phyloP scores from a whole-genome alignment of 2,113 vertebrate genomes.

The Himantopus leucocephalus region DNA sequence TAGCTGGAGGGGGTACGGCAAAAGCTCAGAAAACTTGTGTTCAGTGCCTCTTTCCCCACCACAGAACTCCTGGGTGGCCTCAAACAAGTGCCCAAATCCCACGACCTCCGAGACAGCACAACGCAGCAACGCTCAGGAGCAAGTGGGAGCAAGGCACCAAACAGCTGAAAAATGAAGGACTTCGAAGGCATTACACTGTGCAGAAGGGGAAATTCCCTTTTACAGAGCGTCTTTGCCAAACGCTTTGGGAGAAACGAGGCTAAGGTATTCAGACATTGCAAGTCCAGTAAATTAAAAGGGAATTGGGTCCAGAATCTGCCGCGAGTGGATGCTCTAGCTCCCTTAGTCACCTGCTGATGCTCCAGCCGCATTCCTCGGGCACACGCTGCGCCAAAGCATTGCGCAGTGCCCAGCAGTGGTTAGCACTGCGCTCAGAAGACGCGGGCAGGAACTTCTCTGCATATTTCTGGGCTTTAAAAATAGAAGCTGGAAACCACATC shows the following conservation, averaged over 20 bases:
- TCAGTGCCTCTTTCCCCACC: neutral
- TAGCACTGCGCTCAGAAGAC: neutral
- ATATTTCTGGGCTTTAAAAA: slow-evolving; percentile 36
- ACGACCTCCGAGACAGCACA: neutral
- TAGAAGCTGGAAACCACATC: slow-evolving; percentile 11
- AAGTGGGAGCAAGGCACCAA: neutral
- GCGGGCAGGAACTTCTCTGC: neutral
- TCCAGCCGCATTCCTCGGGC: neutral
- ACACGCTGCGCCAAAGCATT: neutral
- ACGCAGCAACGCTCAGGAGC: neutral
- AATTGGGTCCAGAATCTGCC: neutral
- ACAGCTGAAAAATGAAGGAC: neutral
- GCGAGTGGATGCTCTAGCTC: neutral
- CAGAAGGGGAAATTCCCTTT: neutral
- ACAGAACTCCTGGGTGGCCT: slow-evolving; percentile 1
- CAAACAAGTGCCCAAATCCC: neutral
- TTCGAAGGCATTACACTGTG: neutral
- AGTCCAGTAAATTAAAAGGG: neutral
- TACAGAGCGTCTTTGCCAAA: neutral
- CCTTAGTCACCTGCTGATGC: neutral
- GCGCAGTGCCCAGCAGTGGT: neutral
- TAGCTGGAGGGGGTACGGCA: neutral
- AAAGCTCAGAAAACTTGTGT: neutral
- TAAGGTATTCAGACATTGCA: neutral
- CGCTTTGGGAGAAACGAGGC: neutral